Evolutionary conservation across 30 jellyfish, hydroid and myxozoan genomes (phyloP), one percentile per base, ranked within the genome.

Genomic region (Mastigias papua): DNA sequence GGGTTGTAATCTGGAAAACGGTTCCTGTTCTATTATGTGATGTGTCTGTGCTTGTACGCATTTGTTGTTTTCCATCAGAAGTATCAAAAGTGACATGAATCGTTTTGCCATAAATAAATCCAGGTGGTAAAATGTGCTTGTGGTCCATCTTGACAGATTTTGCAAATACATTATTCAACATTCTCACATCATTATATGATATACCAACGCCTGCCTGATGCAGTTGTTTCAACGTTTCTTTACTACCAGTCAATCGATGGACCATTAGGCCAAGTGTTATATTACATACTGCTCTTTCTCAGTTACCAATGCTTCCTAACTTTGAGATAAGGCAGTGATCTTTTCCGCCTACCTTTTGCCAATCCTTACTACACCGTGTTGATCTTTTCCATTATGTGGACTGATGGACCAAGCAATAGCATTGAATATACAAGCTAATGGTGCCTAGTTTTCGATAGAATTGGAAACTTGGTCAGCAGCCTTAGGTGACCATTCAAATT

Each of bases 111-210:
- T 30, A 13, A 11, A 11, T 20, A 25, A 73, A 73, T 4, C 84
- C 84, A 32, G 84, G 69, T 3, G 84, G 87, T 4, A 76, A 30
- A 76, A 76, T 76, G 48, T 76, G 87, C n/a, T 26, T 26, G 57
- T 76, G 87, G 48, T 50, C 51, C 76, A 76, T 76, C 15, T 21
- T 9, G 5, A 76, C 76, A n/a, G 87, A 7, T 37, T 48, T 23
- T 27, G 49, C 87, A 76, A 46, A 76, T 20, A 8, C 49, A 48
- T 46, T 76, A 35, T 72, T 72, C 51, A 72, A 72, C 68, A 72
- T 3, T 3, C 84, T 15, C 33, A 72, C 68, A 35, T 72, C 84
- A 10, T n/a, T 72, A 69, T 72, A 72, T 19, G 68, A 72, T 6
- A 6, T 46, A 6, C 60, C 60, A 8, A 46, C 16, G 7, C 84